These are phyloP conservation scores for Scartelaos histophorus DNA, from an alignment of 2,113 vertebrate species.

Conservation along the genomic window DNA sequence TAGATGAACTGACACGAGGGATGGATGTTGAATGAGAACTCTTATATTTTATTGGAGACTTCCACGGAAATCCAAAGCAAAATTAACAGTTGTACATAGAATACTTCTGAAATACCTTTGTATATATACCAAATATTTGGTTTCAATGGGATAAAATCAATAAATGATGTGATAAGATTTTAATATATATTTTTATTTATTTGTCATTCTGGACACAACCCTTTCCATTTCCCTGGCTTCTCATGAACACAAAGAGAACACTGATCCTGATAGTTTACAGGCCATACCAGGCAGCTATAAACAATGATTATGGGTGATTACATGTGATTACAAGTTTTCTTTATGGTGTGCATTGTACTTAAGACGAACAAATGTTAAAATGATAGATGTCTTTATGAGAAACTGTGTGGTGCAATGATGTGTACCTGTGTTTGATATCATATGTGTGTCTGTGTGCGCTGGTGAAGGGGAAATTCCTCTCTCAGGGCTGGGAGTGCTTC, in stretches of 20 bases:
- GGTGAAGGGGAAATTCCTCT: conserved; percentile 79
- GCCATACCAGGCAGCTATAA: not conserved
- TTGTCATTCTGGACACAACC: not conserved
- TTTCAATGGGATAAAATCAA: too few species aligned
- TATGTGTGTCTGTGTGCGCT: conserved; percentile 32
- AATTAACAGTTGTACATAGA: too few species aligned
- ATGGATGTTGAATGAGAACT: conserved; percentile 1
- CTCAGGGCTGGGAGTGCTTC: conserved; percentile 79
- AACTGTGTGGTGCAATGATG: conserved; percentile 17
- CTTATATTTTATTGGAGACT: not conserved
- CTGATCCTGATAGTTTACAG: not conserved
- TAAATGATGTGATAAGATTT: too few species aligned
- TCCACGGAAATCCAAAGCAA: too few species aligned
- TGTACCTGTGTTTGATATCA: conserved; percentile 14
- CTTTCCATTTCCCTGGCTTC: not conserved
- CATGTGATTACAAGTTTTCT: not conserved
- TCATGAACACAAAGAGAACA: not conserved
- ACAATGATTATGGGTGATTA: not conserved
- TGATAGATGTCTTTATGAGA: conserved; percentile 23
- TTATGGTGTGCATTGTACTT: not conserved
- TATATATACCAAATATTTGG: too few species aligned
- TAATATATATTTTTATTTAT: too few species aligned
- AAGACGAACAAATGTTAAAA: conserved; percentile 27
- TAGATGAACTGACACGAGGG: not conserved
- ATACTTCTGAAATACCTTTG: too few species aligned